phyloP scores from a whole-genome alignment of 1,140 invertebrate species.

The Pseudobourletiella spinata region DNA sequence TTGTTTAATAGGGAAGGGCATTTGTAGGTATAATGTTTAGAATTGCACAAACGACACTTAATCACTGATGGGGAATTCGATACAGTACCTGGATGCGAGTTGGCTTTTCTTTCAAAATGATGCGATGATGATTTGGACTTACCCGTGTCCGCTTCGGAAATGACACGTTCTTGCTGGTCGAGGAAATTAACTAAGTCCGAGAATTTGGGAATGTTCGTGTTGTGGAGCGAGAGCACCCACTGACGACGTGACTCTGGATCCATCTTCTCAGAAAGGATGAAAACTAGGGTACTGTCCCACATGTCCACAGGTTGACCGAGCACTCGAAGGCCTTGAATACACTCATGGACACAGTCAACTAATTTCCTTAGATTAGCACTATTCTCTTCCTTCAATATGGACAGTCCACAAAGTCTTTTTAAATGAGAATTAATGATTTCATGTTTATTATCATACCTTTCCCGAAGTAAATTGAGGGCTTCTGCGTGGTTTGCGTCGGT shows the following conservation, averaged over 20 bases:
- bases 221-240: neutral
- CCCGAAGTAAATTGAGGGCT: neutral
- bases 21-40: no score
- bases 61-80: no score
- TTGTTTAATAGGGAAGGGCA: no score
- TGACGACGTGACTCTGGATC: neutral
- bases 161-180: no score
- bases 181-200: no score
- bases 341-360: neutral
- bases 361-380: neutral
- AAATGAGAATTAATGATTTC: neutral
- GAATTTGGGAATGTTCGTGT: no score
- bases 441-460: conserved; percentile 3
- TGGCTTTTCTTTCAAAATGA: no score
- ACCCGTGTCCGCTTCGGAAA: no score
- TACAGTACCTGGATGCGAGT: no score
- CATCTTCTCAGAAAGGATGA: neutral
- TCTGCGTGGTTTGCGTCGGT: neutral
- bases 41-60: no score
- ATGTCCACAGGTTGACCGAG: neutral
- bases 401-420: neutral
- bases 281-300: neutral
- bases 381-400: neutral
- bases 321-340: neutral
- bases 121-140: no score